Evolutionary conservation across 2,888 invertebrate species (phyloP), one percentile per base, ranked within the genome.

Genomic region (Phengaris alcon): DNA sequence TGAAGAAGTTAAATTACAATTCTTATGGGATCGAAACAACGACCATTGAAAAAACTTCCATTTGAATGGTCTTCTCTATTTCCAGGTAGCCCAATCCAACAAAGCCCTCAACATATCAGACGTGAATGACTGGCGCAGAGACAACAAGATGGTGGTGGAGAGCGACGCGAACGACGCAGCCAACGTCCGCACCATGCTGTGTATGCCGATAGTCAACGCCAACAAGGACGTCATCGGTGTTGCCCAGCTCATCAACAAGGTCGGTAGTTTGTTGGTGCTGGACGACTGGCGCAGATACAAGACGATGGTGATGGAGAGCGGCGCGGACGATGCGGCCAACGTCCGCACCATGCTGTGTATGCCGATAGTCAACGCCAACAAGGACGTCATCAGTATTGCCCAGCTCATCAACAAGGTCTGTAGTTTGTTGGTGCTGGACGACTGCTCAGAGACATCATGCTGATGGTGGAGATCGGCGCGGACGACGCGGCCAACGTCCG

Each of bases 121-220:
- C 87, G 97, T 98, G 9, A 94, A 95, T 5, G 94, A 96, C 4
- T 98, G 97, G 97, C 94, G 96, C 77, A 95, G 95, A 80, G 95
- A 95, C 77, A 95, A 95, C 82, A 93, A 92, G 74, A 95, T 95
- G 83, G 90, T 93, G 55, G 93, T 94, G 6, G 78, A 81, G 0
- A 87, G 88, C 12, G 77, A 80, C 0, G 74, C 92, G 7, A 95
- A 95, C 48, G 96, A 96, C 83, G 96, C 95, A 0, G 95, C 95
- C 75, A 94, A 95, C 76, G 96, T 96, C 55, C 95, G 95, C 77
- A 97, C 97, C 55, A 97, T 98, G 86, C 95, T 98, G 2, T 98
- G 98, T 83, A 97, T 98, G 97, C 98, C 98, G 6, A 98, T 98
- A 79, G 96, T 97, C 68, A 98, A 98, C 87, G 97, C 97, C 1